Evolutionary conservation across 2,888 invertebrate species (phyloP).

Genomic region (Nomada lathburiana): DNA sequence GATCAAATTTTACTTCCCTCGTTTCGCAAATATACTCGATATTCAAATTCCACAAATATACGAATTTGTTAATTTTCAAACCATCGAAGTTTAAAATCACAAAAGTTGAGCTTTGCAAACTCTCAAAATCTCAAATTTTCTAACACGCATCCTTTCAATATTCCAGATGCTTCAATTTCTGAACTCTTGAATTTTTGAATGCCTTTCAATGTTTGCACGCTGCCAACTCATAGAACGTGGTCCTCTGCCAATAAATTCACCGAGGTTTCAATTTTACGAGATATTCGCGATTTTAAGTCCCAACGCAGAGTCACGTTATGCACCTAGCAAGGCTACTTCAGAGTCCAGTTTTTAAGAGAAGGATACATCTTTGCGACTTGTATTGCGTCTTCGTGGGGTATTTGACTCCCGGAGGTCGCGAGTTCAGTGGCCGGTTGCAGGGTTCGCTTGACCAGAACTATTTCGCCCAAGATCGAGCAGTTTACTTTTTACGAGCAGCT

Average conservation of each 20-base stretch:
- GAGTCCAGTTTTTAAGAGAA: constrained; percentile 54
- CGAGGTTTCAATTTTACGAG: constrained; percentile 26
- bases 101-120: no score
- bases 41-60: not conserved
- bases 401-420: constrained; percentile 60
- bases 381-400: constrained; percentile 35
- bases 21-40: not conserved
- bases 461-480: constrained; percentile 57
- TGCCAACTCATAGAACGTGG: no score
- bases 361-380: constrained; percentile 38
- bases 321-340: constrained; percentile 21
- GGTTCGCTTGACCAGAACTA: constrained; percentile 47
- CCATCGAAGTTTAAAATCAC: no score
- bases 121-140: no score
- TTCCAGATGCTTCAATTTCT: no score
- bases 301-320: constrained; percentile 9
- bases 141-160: no score
- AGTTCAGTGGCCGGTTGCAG: constrained; percentile 62
- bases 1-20: not conserved
- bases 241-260: constrained; percentile 3
- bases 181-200: not conserved
- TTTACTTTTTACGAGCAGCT: constrained; percentile 49
- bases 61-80: no score
- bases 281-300: constrained; percentile 1
- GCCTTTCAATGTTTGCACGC: no score